Conservation (phyloP, 2,888 invertebrate genomes). For the Spodoptera littoralis region DNA sequence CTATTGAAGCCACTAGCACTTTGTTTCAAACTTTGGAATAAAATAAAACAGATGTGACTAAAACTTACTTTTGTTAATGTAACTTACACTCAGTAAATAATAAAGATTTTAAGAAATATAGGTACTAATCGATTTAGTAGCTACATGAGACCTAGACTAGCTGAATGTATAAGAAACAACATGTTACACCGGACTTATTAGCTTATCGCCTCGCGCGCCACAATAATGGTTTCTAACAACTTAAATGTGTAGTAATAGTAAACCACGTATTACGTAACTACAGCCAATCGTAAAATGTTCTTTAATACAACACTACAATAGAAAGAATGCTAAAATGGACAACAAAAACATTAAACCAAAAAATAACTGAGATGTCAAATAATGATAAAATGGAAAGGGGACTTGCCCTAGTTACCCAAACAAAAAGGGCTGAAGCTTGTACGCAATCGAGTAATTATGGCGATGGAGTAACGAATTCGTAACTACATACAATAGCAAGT, state of each 20-base stretch:
- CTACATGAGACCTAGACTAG: constrained; percentile 15
- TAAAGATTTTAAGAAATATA: background rate
- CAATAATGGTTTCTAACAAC: constrained; percentile 45
- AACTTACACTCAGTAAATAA: no score
- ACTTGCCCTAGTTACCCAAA: background rate
- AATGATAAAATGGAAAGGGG: constrained; percentile 7
- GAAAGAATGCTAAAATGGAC: background rate
- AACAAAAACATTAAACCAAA: constrained; percentile 13
- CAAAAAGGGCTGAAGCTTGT: constrained; percentile 12
- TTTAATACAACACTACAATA: constrained; percentile 3
- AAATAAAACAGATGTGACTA: no score
- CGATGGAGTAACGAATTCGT: no score
- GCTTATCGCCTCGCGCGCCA: constrained; percentile 34
- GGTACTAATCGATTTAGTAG: constrained; percentile 15
- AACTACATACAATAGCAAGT: background rate
- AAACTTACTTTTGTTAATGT: no score
- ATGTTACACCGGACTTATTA: constrained; percentile 26
- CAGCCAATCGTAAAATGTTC: constrained; percentile 15
- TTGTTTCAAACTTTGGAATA: no score
- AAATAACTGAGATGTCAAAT: constrained; percentile 9
- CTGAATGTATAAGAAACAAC: constrained; percentile 31
- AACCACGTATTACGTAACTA: constrained; percentile 16
- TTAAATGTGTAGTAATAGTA: constrained; percentile 22
- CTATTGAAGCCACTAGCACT: no score
- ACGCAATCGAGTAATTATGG: constrained; percentile 20